Evolutionary conservation across 2,113 vertebrate species (phyloP).

Genomic region (Alosa alosa): DNA sequence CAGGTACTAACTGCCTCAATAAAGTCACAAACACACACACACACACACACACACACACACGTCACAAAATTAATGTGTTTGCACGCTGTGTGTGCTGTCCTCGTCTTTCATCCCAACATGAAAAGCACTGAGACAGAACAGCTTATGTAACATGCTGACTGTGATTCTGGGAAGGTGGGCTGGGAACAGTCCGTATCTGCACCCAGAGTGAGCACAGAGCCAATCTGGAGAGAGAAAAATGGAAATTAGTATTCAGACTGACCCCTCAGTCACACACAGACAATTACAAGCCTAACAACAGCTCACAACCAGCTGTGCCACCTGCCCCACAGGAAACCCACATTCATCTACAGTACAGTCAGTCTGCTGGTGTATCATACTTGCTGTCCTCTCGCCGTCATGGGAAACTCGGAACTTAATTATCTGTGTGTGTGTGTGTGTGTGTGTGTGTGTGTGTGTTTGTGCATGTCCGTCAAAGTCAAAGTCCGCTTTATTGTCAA

Average conservation of each 20-base stretch:
- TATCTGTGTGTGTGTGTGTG: not conserved
- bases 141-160: conserved; percentile 3
- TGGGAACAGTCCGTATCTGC: conserved; percentile 1
- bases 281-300: not conserved
- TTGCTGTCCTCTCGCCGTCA: not conserved
- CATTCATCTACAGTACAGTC: not conserved
- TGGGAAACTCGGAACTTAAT: not conserved
- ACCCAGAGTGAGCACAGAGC: not conserved
- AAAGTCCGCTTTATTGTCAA: no score
- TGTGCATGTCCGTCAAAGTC: not conserved
- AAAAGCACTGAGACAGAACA: not conserved
- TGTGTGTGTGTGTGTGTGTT: not conserved
- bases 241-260: conserved; percentile 5
- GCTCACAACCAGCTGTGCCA: not conserved
- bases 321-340: not conserved
- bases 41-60: not conserved
- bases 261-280: conserved; percentile 2
- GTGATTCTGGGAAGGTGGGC: conserved; percentile 5
- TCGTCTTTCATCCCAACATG: not conserved
- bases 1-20: conserved; percentile 65
- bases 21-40: not conserved
- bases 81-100: not conserved
- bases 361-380: not conserved
- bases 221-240: not conserved
- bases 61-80: not conserved